phyloP scores from a whole-genome alignment of 92 coral and sea anemone species.

The Epizoanthus ramosus region DNA sequence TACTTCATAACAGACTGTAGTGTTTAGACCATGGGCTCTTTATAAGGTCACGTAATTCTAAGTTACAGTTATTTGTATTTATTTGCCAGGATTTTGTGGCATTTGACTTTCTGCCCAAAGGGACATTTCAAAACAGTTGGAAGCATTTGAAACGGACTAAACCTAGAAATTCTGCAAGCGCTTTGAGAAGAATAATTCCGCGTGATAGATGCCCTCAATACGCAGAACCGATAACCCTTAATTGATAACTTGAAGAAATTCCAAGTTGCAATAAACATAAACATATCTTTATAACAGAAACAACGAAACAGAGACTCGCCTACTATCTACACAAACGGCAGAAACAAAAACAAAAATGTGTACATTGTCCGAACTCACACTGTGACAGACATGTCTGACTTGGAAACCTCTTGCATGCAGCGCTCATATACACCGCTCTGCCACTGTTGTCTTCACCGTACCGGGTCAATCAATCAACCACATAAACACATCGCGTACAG shows the following conservation, averaged over 20 bases:
- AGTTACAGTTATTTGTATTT: neutral
- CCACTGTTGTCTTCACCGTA: neutral
- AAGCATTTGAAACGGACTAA: neutral
- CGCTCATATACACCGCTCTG: neutral
- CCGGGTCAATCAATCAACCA: conserved; percentile 13
- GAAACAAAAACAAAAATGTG: neutral
- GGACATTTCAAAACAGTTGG: conserved; percentile 15
- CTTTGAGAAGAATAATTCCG: neutral
- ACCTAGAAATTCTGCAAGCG: neutral
- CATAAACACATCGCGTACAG: neutral
- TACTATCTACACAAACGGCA: neutral
- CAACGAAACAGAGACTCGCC: neutral
- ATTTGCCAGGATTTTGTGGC: conserved; percentile 2
- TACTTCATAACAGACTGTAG: neutral
- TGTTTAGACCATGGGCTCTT: neutral
- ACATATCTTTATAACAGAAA: neutral
- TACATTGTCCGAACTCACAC: conserved; percentile 4
- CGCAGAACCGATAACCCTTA: neutral
- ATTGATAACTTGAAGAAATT: neutral
- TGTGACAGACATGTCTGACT: neutral
- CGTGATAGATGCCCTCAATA: neutral
- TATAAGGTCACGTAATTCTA: neutral
- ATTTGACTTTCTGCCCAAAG: conserved; percentile 2
- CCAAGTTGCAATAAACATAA: neutral
- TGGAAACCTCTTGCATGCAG: neutral